Conservation (phyloP, 2,113 vertebrate species). For the Chlamydotis undulata region DNA sequence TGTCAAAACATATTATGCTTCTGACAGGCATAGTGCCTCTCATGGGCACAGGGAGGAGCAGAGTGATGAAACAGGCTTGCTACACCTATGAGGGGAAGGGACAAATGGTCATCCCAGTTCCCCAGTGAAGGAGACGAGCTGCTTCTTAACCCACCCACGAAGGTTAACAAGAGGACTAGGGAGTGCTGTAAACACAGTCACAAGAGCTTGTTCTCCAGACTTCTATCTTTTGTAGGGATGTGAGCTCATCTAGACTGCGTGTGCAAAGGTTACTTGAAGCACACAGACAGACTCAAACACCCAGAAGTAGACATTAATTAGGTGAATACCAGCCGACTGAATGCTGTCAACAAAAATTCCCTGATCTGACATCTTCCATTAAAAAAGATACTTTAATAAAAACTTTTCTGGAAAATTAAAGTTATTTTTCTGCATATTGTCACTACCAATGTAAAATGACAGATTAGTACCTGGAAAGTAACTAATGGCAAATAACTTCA, state of each 20-base stretch:
- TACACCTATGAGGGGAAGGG: neutral
- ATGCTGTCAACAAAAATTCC: neutral
- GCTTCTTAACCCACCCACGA: neutral
- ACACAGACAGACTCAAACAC: neutral
- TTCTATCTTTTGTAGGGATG: neutral
- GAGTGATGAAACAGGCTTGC: neutral
- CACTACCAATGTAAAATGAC: neutral
- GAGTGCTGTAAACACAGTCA: neutral
- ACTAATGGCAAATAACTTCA: neutral
- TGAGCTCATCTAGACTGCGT: neutral
- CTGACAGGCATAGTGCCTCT: neutral
- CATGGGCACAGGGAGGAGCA: neutral
- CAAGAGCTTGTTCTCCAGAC: accelerated
- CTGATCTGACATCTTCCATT: neutral
- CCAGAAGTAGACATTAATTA: neutral
- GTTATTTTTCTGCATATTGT: neutral
- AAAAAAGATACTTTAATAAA: neutral
- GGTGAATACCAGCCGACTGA: neutral
- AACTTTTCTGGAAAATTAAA: neutral
- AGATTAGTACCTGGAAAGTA: neutral
- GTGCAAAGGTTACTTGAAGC: neutral
- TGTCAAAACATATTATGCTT: neutral
- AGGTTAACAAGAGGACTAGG: neutral
- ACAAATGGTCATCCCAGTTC: neutral
- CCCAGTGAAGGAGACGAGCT: neutral